A percentile compares a stretch with the other conserved stretches of the same genome.
phyloP scores from a whole-genome alignment of 2,797 vertebrate species.

The Danio tinwini region DNA sequence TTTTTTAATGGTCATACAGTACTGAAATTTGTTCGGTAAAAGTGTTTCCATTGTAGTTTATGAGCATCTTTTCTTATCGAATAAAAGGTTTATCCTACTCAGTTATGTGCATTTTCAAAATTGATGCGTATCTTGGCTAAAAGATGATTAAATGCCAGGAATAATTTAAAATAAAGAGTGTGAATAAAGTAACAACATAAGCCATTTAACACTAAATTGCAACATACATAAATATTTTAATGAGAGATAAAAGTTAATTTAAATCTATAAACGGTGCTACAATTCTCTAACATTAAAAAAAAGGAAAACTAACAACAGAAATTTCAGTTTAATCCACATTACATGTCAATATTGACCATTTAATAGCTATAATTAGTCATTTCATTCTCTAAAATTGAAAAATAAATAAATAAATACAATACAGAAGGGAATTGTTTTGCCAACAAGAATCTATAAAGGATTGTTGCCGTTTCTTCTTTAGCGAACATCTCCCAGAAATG shows the following conservation, averaged over 20 bases:
- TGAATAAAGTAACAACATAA: background rate
- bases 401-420: background rate
- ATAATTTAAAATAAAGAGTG: background rate
- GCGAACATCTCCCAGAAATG: constrained; percentile 61
- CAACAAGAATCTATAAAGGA: constrained; percentile 57
- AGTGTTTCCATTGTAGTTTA: too few relatives aligned
- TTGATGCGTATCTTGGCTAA: too few relatives aligned
- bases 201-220: background rate
- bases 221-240: background rate
- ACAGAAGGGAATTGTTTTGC: constrained; percentile 34
- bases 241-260: background rate
- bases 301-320: too few relatives aligned
- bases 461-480: constrained; percentile 49
- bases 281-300: background rate
- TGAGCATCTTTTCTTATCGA: too few relatives aligned
- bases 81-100: too few relatives aligned
- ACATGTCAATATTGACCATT: background rate
- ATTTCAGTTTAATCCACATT: background rate
- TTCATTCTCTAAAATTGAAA: background rate
- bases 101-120: too few relatives aligned
- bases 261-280: background rate
- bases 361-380: background rate
- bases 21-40: too few relatives aligned
- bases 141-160: too few relatives aligned
- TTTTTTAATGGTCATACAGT: too few relatives aligned